Conservation (phyloP, 1,140 invertebrate species). For the Contarinia nasturtii region DNA sequence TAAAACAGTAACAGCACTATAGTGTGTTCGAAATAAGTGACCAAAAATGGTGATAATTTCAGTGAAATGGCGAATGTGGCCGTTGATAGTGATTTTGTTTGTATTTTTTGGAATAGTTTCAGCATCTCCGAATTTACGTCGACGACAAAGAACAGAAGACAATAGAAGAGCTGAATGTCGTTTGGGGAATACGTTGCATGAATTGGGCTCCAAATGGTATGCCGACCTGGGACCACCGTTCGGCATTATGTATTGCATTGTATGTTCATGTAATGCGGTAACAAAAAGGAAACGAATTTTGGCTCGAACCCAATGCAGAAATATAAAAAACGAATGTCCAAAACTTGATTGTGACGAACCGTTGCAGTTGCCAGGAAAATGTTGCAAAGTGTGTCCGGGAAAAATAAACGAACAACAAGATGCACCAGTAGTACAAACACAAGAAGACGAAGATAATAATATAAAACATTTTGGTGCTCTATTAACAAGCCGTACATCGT, state of each 20-base stretch:
- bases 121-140: too few relatives aligned
- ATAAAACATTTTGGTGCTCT: constrained; percentile 66
- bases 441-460: constrained; percentile 54
- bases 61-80: too few relatives aligned
- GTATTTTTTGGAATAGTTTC: too few relatives aligned
- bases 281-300: constrained; percentile 73
- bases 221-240: constrained; percentile 70
- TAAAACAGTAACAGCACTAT: too few relatives aligned
- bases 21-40: too few relatives aligned
- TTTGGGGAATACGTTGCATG: constrained; percentile 58
- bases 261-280: constrained; percentile 76
- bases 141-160: too few relatives aligned
- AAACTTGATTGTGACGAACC: constrained; percentile 68
- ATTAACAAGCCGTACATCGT: constrained; percentile 53
- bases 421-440: constrained; percentile 31
- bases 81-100: too few relatives aligned
- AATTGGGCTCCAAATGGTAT: constrained; percentile 64
- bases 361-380: constrained; percentile 60
- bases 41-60: too few relatives aligned
- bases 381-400: constrained; percentile 76
- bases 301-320: constrained; percentile 65
- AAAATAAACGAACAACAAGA: constrained; percentile 51
- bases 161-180: constrained; percentile 80
- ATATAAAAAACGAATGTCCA: constrained; percentile 80
- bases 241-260: constrained; percentile 73